Base-by-base conservation (phyloP, 2,888 invertebrate species). In the Blastobasis lacticolella region DNA sequence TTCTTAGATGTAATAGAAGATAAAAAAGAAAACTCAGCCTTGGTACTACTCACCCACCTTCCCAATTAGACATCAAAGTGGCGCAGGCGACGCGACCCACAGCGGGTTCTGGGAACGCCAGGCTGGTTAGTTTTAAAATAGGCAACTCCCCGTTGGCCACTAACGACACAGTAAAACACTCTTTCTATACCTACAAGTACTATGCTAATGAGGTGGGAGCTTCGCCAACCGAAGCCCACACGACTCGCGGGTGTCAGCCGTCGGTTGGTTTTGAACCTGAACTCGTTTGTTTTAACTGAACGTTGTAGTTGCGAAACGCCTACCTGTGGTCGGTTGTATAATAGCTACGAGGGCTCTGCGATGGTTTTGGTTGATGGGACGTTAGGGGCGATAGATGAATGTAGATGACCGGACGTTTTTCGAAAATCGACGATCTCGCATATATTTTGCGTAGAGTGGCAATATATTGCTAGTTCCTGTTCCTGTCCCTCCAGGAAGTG, bases 191-290 rank as follows among this genome's bases (percentile, higher is more conserved):
- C 46, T 38, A 37, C 37, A 44, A 40, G 10, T 23, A 23, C 23
- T 23, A 23, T 40, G 6, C 42, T 49, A 53, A 53, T 44, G 52
- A 49, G 46, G n/a, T 50, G 50, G 55, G 52, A 55, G 37, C 4
- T 36, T 38, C 46, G 55, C 55, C 55, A 55, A 55, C 48, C 41
- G 23, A 41, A 46, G 37, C 10, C 38, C 10, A 46, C 45, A 23
- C 44, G 5, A 10, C 10, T 10, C 10, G 10, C 5, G 36, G n/a
- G 7, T 45, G n/a, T 6, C 36, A 10, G 47, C 48, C 48, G 48
- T 48, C 42, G 42, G 38, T 45, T 46, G 37, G 57, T 55, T 61
- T 57, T 62, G 64, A 64, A 65, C 63, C 62, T 65, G 62, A 61
- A 64, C 62, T 63, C 60, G 52, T 54, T 51, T 44, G 51, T 54